Evolutionary conservation across 30 jellyfish, hydroid and myxozoan species (phyloP).

Genomic region (Calvadosia cruxmelitensis): DNA sequence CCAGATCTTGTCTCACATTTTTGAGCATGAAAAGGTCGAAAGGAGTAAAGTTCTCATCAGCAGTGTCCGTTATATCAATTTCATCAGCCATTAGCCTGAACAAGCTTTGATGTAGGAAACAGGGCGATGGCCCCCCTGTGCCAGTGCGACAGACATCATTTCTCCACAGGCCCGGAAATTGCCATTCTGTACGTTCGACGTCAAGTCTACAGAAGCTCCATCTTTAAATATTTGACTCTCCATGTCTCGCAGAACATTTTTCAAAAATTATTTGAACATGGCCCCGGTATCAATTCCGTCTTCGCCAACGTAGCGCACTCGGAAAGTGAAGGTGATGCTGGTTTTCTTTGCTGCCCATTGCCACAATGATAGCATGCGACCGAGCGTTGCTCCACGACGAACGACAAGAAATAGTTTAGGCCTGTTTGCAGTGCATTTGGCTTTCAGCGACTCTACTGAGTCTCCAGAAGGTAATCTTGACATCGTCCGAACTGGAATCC

Average conservation of each 20-base stretch:
- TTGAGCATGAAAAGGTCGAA: neutral
- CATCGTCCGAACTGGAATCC: no score
- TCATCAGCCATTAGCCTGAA: neutral
- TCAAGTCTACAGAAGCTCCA: slow-evolving; percentile 22
- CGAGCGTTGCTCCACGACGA: slow-evolving; percentile 4
- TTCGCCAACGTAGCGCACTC: slow-evolving; percentile 23
- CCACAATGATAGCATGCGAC: slow-evolving; percentile 6
- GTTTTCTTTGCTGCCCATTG: slow-evolving; percentile 9
- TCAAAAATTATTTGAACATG: slow-evolving; percentile 15
- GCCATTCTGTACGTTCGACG: slow-evolving; percentile 25
- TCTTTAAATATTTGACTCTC: slow-evolving; percentile 15
- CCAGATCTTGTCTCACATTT: neutral
- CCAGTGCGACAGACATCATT: slow-evolving; percentile 17
- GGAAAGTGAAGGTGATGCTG: slow-evolving; percentile 9
- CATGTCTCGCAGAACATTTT: slow-evolving; percentile 11
- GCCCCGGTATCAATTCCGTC: slow-evolving; percentile 34
- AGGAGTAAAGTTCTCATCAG: slow-evolving; percentile 4
- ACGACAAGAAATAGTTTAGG: no score
- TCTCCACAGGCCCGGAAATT: slow-evolving; percentile 35
- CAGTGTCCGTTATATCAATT: neutral
- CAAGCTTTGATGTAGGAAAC: slow-evolving; percentile 2
- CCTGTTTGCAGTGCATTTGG: no score
- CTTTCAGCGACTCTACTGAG: no score
- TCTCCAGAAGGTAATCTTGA: no score
- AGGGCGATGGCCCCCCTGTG: slow-evolving; percentile 41